Evolutionary conservation across 2,113 vertebrate species (phyloP).

Genomic region (Ceuthmochares aereus): DNA sequence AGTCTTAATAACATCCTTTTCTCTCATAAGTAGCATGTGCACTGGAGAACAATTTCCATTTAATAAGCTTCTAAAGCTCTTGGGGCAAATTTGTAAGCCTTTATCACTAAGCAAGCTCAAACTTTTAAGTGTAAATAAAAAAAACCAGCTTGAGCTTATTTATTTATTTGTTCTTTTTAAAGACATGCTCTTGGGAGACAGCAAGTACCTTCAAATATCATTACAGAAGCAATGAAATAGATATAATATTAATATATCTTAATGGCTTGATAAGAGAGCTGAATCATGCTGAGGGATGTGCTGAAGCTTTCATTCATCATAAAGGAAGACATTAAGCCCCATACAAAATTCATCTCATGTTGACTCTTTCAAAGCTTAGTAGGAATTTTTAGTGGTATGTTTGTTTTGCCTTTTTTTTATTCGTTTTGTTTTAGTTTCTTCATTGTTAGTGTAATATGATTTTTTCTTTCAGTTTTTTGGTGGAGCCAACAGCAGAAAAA

Average conservation of each 20-base stretch:
- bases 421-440: background rate
- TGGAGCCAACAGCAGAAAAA: background rate
- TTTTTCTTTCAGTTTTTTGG: background rate
- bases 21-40: background rate
- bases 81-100: background rate
- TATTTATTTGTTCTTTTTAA: constrained; percentile 20
- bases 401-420: background rate
- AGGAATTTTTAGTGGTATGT: background rate
- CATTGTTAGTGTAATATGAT: background rate
- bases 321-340: background rate
- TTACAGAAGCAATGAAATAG: background rate
- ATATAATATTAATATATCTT: constrained; percentile 5
- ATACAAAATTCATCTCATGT: background rate
- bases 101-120: background rate
- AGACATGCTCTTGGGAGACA: background rate
- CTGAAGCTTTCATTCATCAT: background rate
- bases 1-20: background rate
- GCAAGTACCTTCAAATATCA: background rate
- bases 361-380: background rate
- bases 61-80: background rate
- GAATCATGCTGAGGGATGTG: background rate
- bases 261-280: background rate
- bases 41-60: background rate
- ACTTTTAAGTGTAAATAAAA: background rate
- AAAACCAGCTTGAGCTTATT: background rate